Evolutionary conservation across 2,888 invertebrate genomes (phyloP).

Genomic region (Thyatira batis): DNA sequence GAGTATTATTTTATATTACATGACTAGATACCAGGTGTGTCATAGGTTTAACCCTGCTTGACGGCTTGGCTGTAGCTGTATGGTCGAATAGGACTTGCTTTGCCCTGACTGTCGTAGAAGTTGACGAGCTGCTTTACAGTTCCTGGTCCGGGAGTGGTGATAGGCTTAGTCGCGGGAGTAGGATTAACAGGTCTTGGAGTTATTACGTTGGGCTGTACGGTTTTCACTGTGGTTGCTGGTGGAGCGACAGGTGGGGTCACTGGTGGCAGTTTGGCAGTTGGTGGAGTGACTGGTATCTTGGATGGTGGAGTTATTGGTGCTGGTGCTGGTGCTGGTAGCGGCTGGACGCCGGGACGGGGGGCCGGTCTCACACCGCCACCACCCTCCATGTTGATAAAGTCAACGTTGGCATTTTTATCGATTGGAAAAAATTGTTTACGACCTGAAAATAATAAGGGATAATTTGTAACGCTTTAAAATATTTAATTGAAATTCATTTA

Average conservation of each 20-base stretch:
- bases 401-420: conserved; percentile 72
- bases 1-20: neutral
- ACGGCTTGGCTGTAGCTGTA: conserved; percentile 74
- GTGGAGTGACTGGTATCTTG: conserved; percentile 9
- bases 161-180: conserved; percentile 43
- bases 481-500: too few relatives aligned
- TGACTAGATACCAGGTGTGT: neutral
- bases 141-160: conserved; percentile 70
- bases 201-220: conserved; percentile 37
- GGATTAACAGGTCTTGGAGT: conserved; percentile 62
- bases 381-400: conserved; percentile 73
- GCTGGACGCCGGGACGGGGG: conserved; percentile 24
- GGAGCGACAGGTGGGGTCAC: conserved; percentile 18
- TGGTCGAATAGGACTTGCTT: conserved; percentile 67
- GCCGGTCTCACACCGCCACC: conserved; percentile 39
- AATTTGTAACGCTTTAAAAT: neutral
- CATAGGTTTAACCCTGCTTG: conserved; percentile 59
- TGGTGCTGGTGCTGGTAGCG: conserved; percentile 22
- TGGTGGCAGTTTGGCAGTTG: conserved; percentile 16
- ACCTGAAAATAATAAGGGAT: conserved; percentile 35
- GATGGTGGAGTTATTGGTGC: conserved; percentile 24
- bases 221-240: conserved; percentile 17
- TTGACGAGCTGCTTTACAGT: conserved; percentile 66
- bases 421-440: conserved; percentile 55
- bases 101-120: conserved; percentile 71